These are phyloP conservation scores for Xestia rhomboidea DNA, from an alignment of 2,888 invertebrate species.

Conservation along the genomic window DNA sequence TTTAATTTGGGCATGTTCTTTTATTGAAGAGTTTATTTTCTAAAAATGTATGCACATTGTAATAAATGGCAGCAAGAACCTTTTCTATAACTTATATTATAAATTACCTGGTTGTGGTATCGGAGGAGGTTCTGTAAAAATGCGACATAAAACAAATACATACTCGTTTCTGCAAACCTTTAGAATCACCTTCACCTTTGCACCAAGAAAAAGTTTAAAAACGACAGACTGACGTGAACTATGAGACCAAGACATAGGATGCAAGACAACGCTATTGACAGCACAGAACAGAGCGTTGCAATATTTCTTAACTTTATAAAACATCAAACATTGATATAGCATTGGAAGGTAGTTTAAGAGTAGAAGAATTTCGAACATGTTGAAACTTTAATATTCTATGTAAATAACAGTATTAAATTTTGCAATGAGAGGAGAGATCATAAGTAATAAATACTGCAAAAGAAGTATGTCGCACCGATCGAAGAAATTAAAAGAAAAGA, in stretches of 20 bases:
- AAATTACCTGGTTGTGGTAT: constrained; percentile 20
- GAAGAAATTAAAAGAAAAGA: too few relatives aligned
- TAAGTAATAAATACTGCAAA: not conserved
- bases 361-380: not conserved
- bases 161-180: not conserved
- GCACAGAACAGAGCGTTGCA: not conserved
- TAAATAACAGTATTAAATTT: not conserved
- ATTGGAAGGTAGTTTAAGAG: not conserved
- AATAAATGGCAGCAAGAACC: not conserved
- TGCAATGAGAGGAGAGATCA: not conserved
- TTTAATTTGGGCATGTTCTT: not conserved
- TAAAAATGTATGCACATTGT: not conserved
- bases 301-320: not conserved
- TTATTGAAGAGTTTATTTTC: not conserved
- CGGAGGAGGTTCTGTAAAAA: constrained; percentile 25
- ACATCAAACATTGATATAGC: not conserved
- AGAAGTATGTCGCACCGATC: not conserved
- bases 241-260: not conserved
- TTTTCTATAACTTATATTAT: not conserved
- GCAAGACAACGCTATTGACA: not conserved
- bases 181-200: not conserved
- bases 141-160: constrained; percentile 3
- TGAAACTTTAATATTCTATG: not conserved
- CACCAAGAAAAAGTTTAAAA: not conserved
- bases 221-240: not conserved